Evolutionary conservation across 1,140 invertebrate genomes (phyloP).

Genomic region (Drosophila arizonae): DNA sequence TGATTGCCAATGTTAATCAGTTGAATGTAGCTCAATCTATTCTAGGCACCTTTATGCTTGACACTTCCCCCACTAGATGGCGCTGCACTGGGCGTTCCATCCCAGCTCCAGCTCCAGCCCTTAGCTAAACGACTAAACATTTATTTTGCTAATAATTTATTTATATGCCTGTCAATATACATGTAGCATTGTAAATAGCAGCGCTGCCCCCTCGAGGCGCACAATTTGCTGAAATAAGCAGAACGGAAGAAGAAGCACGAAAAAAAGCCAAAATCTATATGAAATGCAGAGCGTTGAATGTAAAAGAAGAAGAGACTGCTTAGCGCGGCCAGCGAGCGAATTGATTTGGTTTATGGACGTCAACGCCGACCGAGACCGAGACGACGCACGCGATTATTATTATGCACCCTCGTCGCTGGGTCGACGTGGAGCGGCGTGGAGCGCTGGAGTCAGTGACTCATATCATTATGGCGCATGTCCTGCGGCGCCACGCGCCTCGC

Average conservation of each 20-base stretch:
- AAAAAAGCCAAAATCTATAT: neutral
- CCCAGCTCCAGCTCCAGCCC: neutral
- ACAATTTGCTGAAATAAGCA: conserved; percentile 76
- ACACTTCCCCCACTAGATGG: conserved; percentile 38
- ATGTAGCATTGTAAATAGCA: conserved; percentile 50
- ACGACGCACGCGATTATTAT: conserved; percentile 55
- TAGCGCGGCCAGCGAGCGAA: conserved; percentile 45
- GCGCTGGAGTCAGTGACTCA: conserved; percentile 62
- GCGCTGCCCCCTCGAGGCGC: conserved; percentile 48
- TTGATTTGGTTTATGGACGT: conserved; percentile 76
- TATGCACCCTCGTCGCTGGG: conserved; percentile 54
- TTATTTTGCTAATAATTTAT: conserved; percentile 78
- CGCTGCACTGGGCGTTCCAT: conserved; percentile 8
- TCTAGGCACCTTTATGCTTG: conserved; percentile 14
- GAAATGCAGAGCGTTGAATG: neutral
- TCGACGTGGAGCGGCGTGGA: neutral
- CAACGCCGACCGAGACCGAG: conserved; percentile 51
- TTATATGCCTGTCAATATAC: conserved; percentile 76
- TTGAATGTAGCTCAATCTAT: conserved; percentile 30
- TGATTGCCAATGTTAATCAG: conserved; percentile 40
- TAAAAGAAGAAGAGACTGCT: conserved; percentile 33
- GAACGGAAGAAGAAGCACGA: conserved; percentile 23
- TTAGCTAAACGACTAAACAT: conserved; percentile 61
- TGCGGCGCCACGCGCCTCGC: conserved; percentile 60
- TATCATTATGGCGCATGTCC: conserved; percentile 73